Evolutionary conservation across 2,888 invertebrate genomes (phyloP).

Genomic region (Cantharis rufa): DNA sequence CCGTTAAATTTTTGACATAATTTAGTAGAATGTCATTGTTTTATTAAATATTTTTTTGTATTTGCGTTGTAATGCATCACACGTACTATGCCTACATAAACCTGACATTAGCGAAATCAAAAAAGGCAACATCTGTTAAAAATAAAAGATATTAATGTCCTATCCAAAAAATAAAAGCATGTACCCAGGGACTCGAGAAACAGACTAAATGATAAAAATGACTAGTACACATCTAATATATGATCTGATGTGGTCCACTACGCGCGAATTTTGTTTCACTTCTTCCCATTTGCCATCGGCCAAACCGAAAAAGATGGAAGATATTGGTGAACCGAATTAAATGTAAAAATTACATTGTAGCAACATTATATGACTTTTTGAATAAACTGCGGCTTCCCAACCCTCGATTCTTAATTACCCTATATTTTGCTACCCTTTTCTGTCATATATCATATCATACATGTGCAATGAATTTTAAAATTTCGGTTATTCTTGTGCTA

Average conservation of each 20-base stretch:
- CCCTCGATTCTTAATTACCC: conserved; percentile 41
- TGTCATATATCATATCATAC: conserved; percentile 39
- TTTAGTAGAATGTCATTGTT: neutral
- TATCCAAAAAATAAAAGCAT: conserved; percentile 33
- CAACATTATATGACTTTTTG: conserved; percentile 38
- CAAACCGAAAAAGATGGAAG: neutral
- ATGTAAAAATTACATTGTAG: conserved; percentile 32
- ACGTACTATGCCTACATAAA: conserved; percentile 19
- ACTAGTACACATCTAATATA: conserved; percentile 33
- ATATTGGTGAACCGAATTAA: conserved; percentile 20
- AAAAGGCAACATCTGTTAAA: conserved; percentile 34
- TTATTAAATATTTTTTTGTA: neutral
- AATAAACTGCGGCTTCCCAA: conserved; percentile 36
- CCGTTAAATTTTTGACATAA: neutral
- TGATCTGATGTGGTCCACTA: conserved; percentile 16
- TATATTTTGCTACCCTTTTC: conserved; percentile 40
- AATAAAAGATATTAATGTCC: conserved; percentile 36
- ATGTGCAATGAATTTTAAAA: conserved; percentile 37
- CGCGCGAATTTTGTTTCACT: conserved; percentile 7
- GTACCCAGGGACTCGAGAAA: conserved; percentile 32
- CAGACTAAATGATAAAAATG: conserved; percentile 37
- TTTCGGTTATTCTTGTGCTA: conserved; percentile 32
- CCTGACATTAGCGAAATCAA: conserved; percentile 27
- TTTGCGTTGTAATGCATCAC: conserved; percentile 3
- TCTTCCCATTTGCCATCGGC: neutral